A percentile compares a stretch with the other conserved stretches of the same genome.
These are phyloP conservation scores for Chionis minor DNA, from an alignment of 2,113 vertebrate species.

Conservation along the genomic window DNA sequence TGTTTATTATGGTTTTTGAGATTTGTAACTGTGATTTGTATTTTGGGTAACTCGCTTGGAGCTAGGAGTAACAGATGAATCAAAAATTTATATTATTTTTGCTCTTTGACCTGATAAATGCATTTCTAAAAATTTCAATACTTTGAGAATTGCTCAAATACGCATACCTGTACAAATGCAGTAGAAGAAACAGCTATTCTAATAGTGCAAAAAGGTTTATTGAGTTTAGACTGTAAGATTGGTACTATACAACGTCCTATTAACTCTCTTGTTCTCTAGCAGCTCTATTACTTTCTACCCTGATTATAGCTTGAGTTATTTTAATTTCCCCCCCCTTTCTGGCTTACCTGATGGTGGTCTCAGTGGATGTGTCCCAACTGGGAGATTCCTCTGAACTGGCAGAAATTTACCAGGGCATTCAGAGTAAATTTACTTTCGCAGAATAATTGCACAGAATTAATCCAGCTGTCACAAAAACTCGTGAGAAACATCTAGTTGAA, in stretches of 20 bases:
- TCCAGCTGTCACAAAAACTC: conserved; percentile 38
- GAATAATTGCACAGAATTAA: background rate
- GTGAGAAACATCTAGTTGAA: conserved; percentile 55
- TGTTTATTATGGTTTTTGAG: background rate
- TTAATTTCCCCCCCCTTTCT: background rate
- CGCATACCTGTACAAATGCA: background rate
- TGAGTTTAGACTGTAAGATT: background rate
- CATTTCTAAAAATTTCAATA: background rate
- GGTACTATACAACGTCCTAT: background rate
- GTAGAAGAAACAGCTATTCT: background rate
- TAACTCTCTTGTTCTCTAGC: background rate
- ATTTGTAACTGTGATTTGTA: background rate
- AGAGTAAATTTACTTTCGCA: conserved; percentile 25
- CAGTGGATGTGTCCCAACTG: background rate
- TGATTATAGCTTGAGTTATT: background rate
- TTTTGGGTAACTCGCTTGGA: background rate
- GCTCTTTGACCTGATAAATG: background rate
- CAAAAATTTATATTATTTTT: background rate
- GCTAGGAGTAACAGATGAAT: background rate
- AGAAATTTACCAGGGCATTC: background rate
- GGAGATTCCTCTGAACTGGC: conserved; percentile 47
- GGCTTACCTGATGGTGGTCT: conserved; percentile 42
- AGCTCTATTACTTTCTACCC: background rate
- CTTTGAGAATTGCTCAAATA: background rate
- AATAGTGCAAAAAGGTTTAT: background rate